Conservation (phyloP, 2,113 vertebrate genomes). For the Lophotis ruficrista region DNA sequence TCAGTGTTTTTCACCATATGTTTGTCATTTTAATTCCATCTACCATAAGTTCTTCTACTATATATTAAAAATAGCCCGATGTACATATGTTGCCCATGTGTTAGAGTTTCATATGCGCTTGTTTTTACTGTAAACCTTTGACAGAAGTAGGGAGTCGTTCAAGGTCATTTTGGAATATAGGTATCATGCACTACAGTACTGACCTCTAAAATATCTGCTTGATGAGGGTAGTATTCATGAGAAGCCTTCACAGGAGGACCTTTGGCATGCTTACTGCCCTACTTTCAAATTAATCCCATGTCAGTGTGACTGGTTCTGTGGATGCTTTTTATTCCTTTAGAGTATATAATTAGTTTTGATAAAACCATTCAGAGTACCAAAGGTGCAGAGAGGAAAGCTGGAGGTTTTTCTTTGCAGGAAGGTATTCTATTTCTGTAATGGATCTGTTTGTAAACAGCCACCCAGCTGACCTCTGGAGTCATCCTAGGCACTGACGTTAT, state of each 20-base stretch:
- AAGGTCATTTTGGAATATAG: conserved; percentile 60
- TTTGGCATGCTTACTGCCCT: conserved; percentile 61
- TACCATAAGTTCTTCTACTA: conserved; percentile 19
- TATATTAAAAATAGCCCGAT: conserved; percentile 50
- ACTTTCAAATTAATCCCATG: conserved; percentile 65
- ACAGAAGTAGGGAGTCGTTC: conserved; percentile 49
- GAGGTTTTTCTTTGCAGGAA: conserved; percentile 25
- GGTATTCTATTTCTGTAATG: neutral
- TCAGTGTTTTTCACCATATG: conserved; percentile 45
- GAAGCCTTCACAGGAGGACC: conserved; percentile 57
- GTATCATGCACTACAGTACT: conserved; percentile 32
- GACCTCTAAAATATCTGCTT: conserved; percentile 63
- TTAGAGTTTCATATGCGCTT: conserved; percentile 28
- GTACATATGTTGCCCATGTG: conserved; percentile 62
- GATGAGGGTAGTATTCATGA: conserved; percentile 59
- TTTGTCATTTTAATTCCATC: conserved; percentile 69
- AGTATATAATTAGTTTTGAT: conserved; percentile 70
- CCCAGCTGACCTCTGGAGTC: neutral
- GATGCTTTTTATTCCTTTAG: conserved; percentile 67
- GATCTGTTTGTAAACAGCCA: conserved; percentile 53
- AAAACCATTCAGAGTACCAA: conserved; percentile 56
- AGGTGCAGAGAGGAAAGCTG: conserved; percentile 40
- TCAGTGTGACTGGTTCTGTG: conserved; percentile 58
- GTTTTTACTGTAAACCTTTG: conserved; percentile 45
- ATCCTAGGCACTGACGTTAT: neutral